Conservation (phyloP, 2,113 vertebrate species). For the Copsychus sechellarum region DNA sequence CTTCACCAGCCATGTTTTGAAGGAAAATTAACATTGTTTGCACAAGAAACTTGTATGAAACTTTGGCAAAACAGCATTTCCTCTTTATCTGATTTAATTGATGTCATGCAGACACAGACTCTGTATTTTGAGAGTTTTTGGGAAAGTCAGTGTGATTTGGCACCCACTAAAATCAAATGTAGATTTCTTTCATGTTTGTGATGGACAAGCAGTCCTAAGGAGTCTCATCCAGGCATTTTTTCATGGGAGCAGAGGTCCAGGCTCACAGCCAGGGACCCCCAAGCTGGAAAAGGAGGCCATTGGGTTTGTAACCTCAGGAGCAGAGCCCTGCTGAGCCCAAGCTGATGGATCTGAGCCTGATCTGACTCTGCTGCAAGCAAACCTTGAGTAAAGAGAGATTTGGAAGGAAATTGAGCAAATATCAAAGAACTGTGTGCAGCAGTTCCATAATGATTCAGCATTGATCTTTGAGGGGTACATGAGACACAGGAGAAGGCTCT, state of each 20-base stretch:
- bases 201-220: neutral
- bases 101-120: neutral
- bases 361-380: neutral
- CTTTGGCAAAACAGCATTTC: neutral
- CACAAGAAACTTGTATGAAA: neutral
- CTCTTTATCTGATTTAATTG: neutral
- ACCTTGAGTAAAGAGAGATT: neutral
- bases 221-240: neutral
- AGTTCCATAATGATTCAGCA: neutral
- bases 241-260: neutral
- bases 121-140: neutral
- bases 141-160: neutral
- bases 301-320: neutral
- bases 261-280: neutral
- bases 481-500: neutral
- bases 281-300: rapidly evolving
- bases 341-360: neutral
- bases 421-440: neutral
- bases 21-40: neutral
- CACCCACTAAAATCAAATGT: neutral
- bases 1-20: neutral
- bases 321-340: neutral
- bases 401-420: neutral
- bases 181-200: rapidly evolving
- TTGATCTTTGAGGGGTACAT: neutral